These are phyloP conservation scores for Syritta pipiens DNA, from an alignment of 2,888 invertebrate genomes.

Conservation along the genomic window DNA sequence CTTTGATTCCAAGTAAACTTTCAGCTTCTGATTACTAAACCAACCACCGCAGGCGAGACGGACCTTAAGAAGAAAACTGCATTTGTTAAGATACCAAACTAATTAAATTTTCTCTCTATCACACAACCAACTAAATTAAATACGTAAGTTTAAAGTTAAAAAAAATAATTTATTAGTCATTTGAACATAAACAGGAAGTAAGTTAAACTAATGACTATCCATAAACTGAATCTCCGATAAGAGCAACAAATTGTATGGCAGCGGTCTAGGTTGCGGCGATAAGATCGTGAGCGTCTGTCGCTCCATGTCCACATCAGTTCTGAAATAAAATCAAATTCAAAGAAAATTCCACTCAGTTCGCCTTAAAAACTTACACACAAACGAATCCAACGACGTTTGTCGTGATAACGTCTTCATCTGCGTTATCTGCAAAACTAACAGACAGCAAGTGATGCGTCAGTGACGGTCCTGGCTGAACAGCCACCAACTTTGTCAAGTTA, in stretches of 20 bases:
- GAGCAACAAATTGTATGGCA: conserved; percentile 92
- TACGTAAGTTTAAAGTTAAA: too few relatives aligned
- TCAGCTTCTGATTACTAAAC: too few relatives aligned
- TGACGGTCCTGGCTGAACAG: conserved; percentile 86
- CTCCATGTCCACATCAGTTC: conserved; percentile 94
- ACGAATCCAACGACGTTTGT: conserved; percentile 95
- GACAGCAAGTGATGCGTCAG: conserved; percentile 93
- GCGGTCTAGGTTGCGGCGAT: conserved; percentile 95
- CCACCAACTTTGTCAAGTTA: conserved; percentile 92
- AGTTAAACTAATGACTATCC: conserved; percentile 87
- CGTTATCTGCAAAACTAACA: conserved; percentile 90
- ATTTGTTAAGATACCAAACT: too few relatives aligned
- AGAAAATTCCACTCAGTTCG: not conserved
- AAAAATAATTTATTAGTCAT: not conserved
- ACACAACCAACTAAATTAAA: too few relatives aligned
- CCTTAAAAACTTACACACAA: conserved; percentile 92
- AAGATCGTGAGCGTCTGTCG: conserved; percentile 92
- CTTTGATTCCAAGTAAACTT: too few relatives aligned
- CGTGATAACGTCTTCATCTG: conserved; percentile 91
- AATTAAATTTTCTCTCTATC: too few relatives aligned
- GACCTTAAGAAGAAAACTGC: too few relatives aligned
- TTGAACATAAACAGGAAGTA: not conserved
- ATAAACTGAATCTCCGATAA: conserved; percentile 96
- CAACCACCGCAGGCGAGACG: too few relatives aligned
- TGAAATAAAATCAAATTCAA: conserved; percentile 78